Base-by-base conservation (phyloP, 2,888 invertebrate genomes). In the Drosophila robusta region DNA sequence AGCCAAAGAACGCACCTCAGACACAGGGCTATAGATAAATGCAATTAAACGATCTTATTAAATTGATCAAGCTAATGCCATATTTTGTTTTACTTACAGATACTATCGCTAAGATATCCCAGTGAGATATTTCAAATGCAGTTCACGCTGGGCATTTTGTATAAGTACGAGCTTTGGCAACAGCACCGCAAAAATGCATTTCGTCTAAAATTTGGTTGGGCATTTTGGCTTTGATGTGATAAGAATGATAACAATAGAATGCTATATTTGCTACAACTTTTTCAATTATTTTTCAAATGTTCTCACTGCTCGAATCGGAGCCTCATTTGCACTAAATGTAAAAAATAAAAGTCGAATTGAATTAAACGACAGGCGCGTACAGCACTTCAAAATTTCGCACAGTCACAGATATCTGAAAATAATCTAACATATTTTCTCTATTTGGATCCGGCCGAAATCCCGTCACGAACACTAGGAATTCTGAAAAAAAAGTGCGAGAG, bases 51-150 rank as follows among this genome's bases (percentile, higher is more conserved):
- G n/a, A 57, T 8, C 22, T 14, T 3, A n/a, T 16, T 8, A 36
- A 49, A 7, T 32, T 36, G 36, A 41, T 9, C 9, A 44, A 36
- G 62, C 70, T 78, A 78, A 82, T 75, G 16, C 29, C 36, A 18
- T 14, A 16, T 51, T 79, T 78, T 70, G 45, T 68, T 78, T 47
- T 82, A 78, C 60, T 78, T 78, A 54, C 78, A 78, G 78, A 78
- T 78, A 78, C 58, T 78, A 78, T 78, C 78, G 78, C 78, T 78
- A 75, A 67, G 52, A 38, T 51, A 63, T 45, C 39, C 65, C 47
- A 54, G 18, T 38, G 47, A 52, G 66, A 62, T 34, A 57, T 38
- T 41, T 52, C 16, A 32, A 41, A 49, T 51, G 64, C 63, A 63
- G 50, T 47, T 45, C 45, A 41, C 39, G 54, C 50, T 71, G 63